Evolutionary conservation across 2,888 invertebrate genomes (phyloP), one percentile per base, ranked within the genome.

Genomic region (Lochmaea capreae): DNA sequence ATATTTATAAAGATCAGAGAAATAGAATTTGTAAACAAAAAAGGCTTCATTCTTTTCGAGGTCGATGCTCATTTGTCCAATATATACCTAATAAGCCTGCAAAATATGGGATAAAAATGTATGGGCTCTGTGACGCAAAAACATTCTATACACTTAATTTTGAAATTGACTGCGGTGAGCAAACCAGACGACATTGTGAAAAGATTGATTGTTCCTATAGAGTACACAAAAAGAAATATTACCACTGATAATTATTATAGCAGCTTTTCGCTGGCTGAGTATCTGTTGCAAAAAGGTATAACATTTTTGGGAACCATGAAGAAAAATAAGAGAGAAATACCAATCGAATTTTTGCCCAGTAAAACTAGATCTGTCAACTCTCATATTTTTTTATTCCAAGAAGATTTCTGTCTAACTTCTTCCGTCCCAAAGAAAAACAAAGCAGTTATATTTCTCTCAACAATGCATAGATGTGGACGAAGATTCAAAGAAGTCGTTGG

Each of bases 251-350:
- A 78, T 54, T 76, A 72, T 66, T 77, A 76, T 54, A 77, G 58
- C 14, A 75, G 75, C 65, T 73, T 68, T 73, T 73, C 77, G 33
- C 63, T 80, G 16, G 79, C 78, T 4, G 43, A 72, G 66, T 59
- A 73, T 59, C 70, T 79, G 18, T 62, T 79, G 8, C 54, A 59
- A 52, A 74, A 76, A 57, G 67, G 76, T 54, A 67, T 79, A 42
- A 79, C 77, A 18, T 75, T 71, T 61, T 77, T 42, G 76, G 78
- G 46, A 62, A 33, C 73, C 12, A 39, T 76, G 66, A 67, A 71
- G 61, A 77, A 77, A 76, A 78, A 81, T 46, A 80, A 78, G 68
- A 72, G 65, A 62, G 78, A 82, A 71, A 79, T 83, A 69, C 82
- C 81, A 33, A 22, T 65, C 12, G 79, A 80, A 73, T 83, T 83